Conservation (phyloP, 2,888 invertebrate species). For the Cantharis flavilabris region DNA sequence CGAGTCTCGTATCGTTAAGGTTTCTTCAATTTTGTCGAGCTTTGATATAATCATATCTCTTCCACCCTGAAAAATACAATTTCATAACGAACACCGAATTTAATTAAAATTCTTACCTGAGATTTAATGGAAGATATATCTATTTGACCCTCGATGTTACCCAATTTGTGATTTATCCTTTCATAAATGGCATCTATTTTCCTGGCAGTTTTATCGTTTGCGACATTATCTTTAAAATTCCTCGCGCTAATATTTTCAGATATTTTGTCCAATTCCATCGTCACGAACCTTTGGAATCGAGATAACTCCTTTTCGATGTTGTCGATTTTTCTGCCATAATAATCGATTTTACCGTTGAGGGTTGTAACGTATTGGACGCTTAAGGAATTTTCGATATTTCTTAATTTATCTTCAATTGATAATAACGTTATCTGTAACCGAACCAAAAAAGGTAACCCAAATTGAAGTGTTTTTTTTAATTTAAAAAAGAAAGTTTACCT, state of each 20-base stretch:
- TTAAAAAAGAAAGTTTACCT: constrained; percentile 1
- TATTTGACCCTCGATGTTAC: constrained; percentile 51
- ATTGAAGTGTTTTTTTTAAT: not conserved
- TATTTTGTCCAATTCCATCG: constrained; percentile 51
- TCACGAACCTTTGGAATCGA: constrained; percentile 48
- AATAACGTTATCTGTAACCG: constrained; percentile 46
- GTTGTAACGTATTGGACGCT: constrained; percentile 49
- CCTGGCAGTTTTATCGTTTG: constrained; percentile 50
- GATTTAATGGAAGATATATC: constrained; percentile 50
- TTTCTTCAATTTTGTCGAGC: constrained; percentile 51
- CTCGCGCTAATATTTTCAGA: constrained; percentile 52
- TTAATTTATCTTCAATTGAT: constrained; percentile 53
- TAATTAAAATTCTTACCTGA: constrained; percentile 44
- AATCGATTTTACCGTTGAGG: constrained; percentile 54
- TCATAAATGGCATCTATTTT: constrained; percentile 56
- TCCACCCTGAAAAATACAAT: constrained; percentile 8
- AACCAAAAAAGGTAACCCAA: not conserved
- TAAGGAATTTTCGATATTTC: constrained; percentile 50
- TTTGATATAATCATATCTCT: constrained; percentile 35
- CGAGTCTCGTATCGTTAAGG: constrained; percentile 44
- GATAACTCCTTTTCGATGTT: constrained; percentile 45
- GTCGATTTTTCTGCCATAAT: constrained; percentile 54
- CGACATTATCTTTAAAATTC: constrained; percentile 54
- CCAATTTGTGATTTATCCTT: constrained; percentile 51
- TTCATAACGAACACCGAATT: not conserved